A percentile compares a stretch with the other conserved stretches of the same genome.
phyloP scores from a whole-genome alignment of 2,888 invertebrate species.

The Acanthosepion pharaonis region DNA sequence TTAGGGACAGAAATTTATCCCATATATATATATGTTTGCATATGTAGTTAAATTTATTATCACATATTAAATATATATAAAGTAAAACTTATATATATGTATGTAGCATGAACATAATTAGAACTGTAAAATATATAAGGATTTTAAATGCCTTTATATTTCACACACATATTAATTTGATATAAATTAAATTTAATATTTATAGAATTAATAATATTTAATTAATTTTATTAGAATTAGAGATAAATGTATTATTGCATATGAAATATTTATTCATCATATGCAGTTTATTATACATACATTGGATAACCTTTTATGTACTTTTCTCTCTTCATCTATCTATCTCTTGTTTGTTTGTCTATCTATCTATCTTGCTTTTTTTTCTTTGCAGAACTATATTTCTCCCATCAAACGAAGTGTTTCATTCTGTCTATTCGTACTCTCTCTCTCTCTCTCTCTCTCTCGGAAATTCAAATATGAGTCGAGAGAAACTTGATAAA shows the following conservation, averaged over 20 bases:
- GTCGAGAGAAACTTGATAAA: constrained; percentile 33
- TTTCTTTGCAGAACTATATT: neutral
- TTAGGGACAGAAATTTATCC: no score
- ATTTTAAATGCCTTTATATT: no score
- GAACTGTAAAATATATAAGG: no score
- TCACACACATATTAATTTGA: no score
- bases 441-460: neutral
- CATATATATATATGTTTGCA: neutral
- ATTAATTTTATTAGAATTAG: no score
- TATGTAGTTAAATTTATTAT: neutral
- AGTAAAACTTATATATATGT: neutral
- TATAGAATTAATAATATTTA: no score
- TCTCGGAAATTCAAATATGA: neutral
- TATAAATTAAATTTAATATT: no score
- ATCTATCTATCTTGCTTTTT: neutral
- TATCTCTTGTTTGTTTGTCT: neutral
- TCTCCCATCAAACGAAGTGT: neutral
- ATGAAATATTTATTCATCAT: no score
- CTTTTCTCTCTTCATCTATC: neutral
- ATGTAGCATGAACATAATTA: no score
- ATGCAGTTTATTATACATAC: no score
- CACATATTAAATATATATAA: neutral
- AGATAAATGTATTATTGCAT: no score
- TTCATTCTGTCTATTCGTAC: neutral
- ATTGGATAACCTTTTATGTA: no score